Conservation (phyloP, 2,113 vertebrate species). For the Leptodactylus fuscus region DNA sequence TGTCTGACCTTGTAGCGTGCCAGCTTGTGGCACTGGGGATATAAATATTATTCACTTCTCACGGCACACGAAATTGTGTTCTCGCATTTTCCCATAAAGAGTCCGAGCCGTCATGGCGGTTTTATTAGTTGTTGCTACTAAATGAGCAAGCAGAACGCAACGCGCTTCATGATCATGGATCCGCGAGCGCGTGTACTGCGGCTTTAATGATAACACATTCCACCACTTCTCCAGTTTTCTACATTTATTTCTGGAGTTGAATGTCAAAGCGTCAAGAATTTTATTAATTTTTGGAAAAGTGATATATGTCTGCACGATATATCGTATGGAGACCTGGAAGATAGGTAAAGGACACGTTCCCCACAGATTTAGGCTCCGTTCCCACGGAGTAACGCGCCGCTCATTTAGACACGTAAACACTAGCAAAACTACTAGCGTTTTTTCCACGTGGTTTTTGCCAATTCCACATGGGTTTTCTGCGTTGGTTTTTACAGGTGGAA, state of each 20-base stretch:
- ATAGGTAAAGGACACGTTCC: not conserved
- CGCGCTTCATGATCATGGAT: slow-evolving; percentile 21
- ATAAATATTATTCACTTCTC: slow-evolving; percentile 57
- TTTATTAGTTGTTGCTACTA: slow-evolving; percentile 52
- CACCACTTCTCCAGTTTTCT: not conserved
- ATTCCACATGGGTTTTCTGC: too few relatives aligned
- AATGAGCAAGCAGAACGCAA: slow-evolving; percentile 16
- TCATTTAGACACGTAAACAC: too few relatives aligned
- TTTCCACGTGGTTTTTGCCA: too few relatives aligned
- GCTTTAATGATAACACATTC: slow-evolving; percentile 13
- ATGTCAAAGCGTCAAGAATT: not conserved
- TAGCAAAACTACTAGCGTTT: too few relatives aligned
- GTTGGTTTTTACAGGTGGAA: too few relatives aligned
- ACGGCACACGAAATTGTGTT: slow-evolving; percentile 56
- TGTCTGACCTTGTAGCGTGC: slow-evolving; percentile 53
- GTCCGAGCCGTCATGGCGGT: slow-evolving; percentile 22
- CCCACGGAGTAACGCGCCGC: too few relatives aligned
- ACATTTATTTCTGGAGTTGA: not conserved
- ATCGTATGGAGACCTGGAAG: not conserved
- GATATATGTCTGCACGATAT: not conserved
- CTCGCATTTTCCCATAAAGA: slow-evolving; percentile 48
- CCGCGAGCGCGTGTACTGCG: not conserved
- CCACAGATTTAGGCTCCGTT: too few relatives aligned
- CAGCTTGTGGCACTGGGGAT: slow-evolving; percentile 28
- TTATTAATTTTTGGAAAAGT: not conserved